These are phyloP conservation scores for Drosophila micromelanica DNA, from an alignment of 1,140 invertebrate genomes.

Conservation along the genomic window DNA sequence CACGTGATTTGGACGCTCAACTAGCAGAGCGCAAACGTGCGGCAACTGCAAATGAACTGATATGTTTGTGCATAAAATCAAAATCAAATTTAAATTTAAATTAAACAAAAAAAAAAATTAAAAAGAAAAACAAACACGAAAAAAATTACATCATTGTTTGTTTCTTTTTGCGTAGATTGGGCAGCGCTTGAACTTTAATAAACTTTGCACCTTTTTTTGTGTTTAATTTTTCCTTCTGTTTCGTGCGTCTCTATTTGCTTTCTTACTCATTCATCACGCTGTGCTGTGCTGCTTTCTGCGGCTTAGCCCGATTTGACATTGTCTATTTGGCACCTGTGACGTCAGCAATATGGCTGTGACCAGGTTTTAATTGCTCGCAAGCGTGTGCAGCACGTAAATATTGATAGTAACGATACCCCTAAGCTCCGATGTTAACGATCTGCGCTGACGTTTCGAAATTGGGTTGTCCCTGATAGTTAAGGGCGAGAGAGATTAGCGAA, in stretches of 20 bases:
- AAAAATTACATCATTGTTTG: slow-evolving; percentile 66
- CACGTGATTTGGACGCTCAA: slow-evolving; percentile 31
- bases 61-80: slow-evolving; percentile 17
- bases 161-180: slow-evolving; percentile 26
- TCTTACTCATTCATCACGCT: slow-evolving; percentile 32
- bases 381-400: slow-evolving; percentile 32
- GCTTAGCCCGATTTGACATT: background rate
- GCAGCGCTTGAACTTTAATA: slow-evolving; percentile 67
- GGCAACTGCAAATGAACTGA: slow-evolving; percentile 26
- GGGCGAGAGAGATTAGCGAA: slow-evolving; percentile 4
- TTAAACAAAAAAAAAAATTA: slow-evolving; percentile 21
- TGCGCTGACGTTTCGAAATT: slow-evolving; percentile 11
- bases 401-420: slow-evolving; percentile 1
- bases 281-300: slow-evolving; percentile 12
- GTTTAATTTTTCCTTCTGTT: slow-evolving; percentile 17
- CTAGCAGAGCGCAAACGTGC: slow-evolving; percentile 30
- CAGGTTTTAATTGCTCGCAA: slow-evolving; percentile 31
- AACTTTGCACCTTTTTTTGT: slow-evolving; percentile 61
- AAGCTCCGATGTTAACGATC: slow-evolving; percentile 8
- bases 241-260: slow-evolving; percentile 8
- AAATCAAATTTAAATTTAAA: slow-evolving; percentile 10
- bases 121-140: slow-evolving; percentile 39
- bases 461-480: background rate
- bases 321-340: slow-evolving; percentile 21
- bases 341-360: slow-evolving; percentile 9